These are phyloP conservation scores for Drosophila baimaii DNA, from an alignment of 1,140 invertebrate species.

Conservation along the genomic window DNA sequence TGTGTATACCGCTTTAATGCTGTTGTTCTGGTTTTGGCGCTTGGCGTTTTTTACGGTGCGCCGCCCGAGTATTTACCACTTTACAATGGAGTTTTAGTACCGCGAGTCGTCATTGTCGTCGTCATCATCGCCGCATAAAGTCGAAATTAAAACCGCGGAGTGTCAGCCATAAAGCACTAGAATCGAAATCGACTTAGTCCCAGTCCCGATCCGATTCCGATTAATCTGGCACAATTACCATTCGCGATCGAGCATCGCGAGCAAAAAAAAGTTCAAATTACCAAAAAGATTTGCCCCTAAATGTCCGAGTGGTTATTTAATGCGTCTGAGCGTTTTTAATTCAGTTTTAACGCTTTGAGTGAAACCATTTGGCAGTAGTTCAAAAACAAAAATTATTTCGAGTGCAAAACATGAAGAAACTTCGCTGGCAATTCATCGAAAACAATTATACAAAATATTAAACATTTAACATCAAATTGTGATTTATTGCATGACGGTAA, in stretches of 20 bases:
- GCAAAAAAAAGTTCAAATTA: conserved; percentile 14
- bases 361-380: background rate
- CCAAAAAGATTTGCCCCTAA: background rate
- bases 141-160: conserved; percentile 82
- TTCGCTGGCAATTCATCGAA: conserved; percentile 27
- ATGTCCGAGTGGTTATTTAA: conserved; percentile 7
- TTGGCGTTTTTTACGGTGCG: conserved; percentile 81
- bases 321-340: conserved; percentile 1
- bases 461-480: background rate
- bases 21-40: conserved; percentile 82
- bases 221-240: conserved; percentile 57
- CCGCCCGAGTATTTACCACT: conserved; percentile 83
- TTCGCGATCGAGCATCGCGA: conserved; percentile 20
- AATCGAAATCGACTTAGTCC: conserved; percentile 58
- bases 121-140: conserved; percentile 82
- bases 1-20: conserved; percentile 67
- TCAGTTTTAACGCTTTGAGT: conserved; percentile 8
- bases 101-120: conserved; percentile 81
- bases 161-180: conserved; percentile 78
- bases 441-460: background rate
- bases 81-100: conserved; percentile 83
- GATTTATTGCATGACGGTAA: conserved; percentile 7
- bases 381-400: background rate
- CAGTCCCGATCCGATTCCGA: conserved; percentile 29
- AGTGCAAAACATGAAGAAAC: conserved; percentile 60